Evolutionary conservation across 2,113 vertebrate genomes (phyloP), one percentile per base, ranked within the genome.

Genomic region (Crotalus viridis): DNA sequence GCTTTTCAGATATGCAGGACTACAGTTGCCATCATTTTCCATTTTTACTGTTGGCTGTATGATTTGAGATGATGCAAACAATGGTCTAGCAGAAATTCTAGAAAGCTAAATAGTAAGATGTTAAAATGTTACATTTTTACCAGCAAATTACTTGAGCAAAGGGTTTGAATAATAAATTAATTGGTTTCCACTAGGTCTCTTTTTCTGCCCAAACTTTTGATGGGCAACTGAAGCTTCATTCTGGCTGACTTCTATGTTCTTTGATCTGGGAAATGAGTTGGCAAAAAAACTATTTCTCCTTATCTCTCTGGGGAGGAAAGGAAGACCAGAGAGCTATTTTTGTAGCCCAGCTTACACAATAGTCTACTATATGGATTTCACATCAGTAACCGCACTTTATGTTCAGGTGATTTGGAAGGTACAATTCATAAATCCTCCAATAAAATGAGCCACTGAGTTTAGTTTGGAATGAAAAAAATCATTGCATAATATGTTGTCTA

Each of bases 201-300:
- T 33, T 39, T 56, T 85, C 43, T 26, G 1, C 61, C 9, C 0
- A 0, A 87, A 48, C 56, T 91, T 95, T 93, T 92, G 91, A 90
- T 33, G 33, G 59, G 43, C 85, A 69, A 85, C 61, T 95, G 69
- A 91, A 94, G 52, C 85, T 96, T 94, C 74, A 89, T 15, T 17
- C 24, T 21, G 92, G 93, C 54, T 64, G 91, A 87, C 28, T 39
- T 56, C 10, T 64, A 56, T 64, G 74, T 94, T 69, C 3, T 74
- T 92, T 4, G 1, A 89, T 92, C 74, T 85, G 33, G 95, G 94
- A 96, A 97, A 95, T 95, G 93, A 97, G 93, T 93, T 81, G 56
- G 51, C 94, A 92, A n/a, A 90, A 89, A 28, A 55, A 22, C 17
- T n/a, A 26, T 61, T 43, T 13, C 48, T 51, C 85, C 22, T 87